Evolutionary conservation across 2,888 invertebrate species (phyloP).

Genomic region (Bibio marci): DNA sequence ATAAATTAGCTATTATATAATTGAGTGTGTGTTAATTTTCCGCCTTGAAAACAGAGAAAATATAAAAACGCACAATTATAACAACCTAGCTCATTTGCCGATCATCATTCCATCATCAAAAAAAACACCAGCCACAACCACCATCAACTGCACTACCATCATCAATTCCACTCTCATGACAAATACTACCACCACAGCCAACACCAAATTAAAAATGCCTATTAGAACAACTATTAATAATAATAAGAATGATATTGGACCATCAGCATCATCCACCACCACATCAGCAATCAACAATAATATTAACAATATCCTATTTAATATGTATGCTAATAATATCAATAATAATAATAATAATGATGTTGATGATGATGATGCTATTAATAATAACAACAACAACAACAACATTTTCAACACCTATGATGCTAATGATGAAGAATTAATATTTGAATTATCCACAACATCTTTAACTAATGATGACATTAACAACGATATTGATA

Average conservation of each 20-base stretch:
- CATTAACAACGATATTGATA: constrained; percentile 13
- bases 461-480: no score
- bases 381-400: neutral
- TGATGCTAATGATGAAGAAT: no score
- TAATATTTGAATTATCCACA: no score
- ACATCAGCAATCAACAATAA: neutral
- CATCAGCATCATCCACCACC: neutral
- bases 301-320: neutral
- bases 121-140: constrained; percentile 6
- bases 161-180: constrained; percentile 24
- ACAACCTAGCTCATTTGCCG: constrained; percentile 15
- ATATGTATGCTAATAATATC: neutral
- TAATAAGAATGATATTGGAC: neutral
- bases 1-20: constrained; percentile 4
- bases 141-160: constrained; percentile 1
- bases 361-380: neutral
- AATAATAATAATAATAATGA: neutral
- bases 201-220: constrained; percentile 1
- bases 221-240: neutral
- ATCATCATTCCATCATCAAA: constrained; percentile 11
- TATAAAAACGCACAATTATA: constrained; percentile 13
- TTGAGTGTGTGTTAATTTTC: constrained; percentile 7
- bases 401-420: neutral
- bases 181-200: constrained; percentile 22
- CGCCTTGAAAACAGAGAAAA: constrained; percentile 11